A percentile compares a stretch with the other conserved stretches of the same genome.
Evolutionary conservation across 2,113 vertebrate species (phyloP).

Genomic region (Papio anubis): DNA sequence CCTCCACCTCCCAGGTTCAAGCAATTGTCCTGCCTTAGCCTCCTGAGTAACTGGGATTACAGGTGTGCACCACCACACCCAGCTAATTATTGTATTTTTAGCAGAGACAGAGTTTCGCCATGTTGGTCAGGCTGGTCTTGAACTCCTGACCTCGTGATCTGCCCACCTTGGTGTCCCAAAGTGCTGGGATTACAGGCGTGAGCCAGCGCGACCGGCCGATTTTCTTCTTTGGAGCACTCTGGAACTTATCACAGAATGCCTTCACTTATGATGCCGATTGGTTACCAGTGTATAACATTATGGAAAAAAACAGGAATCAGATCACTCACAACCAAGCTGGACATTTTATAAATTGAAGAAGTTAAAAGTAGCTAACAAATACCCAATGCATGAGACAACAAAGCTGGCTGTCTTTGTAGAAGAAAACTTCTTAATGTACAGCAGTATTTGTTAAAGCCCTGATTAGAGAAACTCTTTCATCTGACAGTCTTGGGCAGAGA

Average conservation of each 20-base stretch:
- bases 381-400: not conserved
- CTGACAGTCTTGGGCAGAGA: not conserved
- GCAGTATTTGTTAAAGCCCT: slow-evolving; percentile 13
- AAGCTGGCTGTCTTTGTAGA: slow-evolving; percentile 21
- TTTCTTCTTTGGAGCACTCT: slow-evolving; percentile 29
- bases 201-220: not conserved
- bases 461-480: slow-evolving; percentile 2
- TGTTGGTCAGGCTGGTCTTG: too few relatives aligned
- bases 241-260: slow-evolving; percentile 49
- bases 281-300: slow-evolving; percentile 21
- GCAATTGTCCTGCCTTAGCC: too few relatives aligned
- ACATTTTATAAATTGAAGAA: slow-evolving; percentile 47
- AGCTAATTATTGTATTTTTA: too few relatives aligned
- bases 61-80: too few relatives aligned
- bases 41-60: too few relatives aligned
- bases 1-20: too few relatives aligned
- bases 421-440: slow-evolving; percentile 53
- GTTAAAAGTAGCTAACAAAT: slow-evolving; percentile 28
- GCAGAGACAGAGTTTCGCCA: too few relatives aligned
- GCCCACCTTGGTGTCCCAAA: too few relatives aligned
- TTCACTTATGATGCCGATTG: not conserved
- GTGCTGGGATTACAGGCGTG: too few relatives aligned
- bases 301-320: slow-evolving; percentile 47
- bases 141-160: too few relatives aligned
- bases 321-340: not conserved